Percentiles rank a stretch among this genome's conserved stretches.
These are phyloP conservation scores for Nephotettix cincticeps DNA, from an alignment of 1,140 invertebrate genomes.

Conservation along the genomic window DNA sequence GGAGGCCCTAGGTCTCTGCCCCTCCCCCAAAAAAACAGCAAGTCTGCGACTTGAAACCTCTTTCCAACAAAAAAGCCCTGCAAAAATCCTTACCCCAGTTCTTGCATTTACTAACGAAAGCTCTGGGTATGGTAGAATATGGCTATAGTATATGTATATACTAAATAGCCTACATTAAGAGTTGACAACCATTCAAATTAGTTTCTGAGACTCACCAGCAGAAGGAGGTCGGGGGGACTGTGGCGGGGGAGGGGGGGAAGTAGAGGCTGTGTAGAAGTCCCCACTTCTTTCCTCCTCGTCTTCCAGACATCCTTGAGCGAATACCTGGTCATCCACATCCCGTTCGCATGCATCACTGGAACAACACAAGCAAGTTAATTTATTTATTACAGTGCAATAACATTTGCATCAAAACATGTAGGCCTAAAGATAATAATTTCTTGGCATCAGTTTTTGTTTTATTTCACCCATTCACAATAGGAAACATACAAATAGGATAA, in stretches of 20 bases:
- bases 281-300: conserved; percentile 55
- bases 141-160: no score
- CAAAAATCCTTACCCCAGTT: background rate
- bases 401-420: background rate
- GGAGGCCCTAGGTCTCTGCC: no score
- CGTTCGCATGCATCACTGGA: conserved; percentile 55
- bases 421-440: background rate
- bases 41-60: no score
- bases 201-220: conserved; percentile 53
- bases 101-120: conserved; percentile 22
- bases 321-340: conserved; percentile 56
- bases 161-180: background rate
- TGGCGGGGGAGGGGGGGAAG: conserved; percentile 62
- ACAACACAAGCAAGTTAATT: conserved; percentile 30
- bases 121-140: background rate
- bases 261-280: conserved; percentile 51
- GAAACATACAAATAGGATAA: background rate
- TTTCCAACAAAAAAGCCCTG: no score
- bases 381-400: background rate
- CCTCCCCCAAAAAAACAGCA: no score
- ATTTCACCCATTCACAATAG: background rate
- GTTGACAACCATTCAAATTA: conserved; percentile 10
- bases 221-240: conserved; percentile 66
- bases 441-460: background rate
- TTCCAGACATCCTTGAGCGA: conserved; percentile 55